Evolutionary conservation across 2,888 invertebrate species (phyloP), one percentile per base, ranked within the genome.

Genomic region (Mythimna pallens): DNA sequence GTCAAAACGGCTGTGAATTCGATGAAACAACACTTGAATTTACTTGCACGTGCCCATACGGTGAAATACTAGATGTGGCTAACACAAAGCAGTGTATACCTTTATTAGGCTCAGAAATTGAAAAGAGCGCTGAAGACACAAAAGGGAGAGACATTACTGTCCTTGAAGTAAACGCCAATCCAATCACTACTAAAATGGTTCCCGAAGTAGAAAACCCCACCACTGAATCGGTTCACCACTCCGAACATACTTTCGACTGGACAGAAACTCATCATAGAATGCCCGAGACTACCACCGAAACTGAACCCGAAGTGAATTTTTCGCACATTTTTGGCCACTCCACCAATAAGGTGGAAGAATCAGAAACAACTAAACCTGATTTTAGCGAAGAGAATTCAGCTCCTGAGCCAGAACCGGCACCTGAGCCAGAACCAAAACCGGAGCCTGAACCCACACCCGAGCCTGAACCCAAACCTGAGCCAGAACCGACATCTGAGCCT

Each of bases 1-100:
- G 98, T 88, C 97, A 97, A 81, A 96, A 97, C 82, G 95, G 93
- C 17, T 98, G 98, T 90, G 93, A 94, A 68, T 98, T 98, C 87
- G 97, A 98, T 90, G 97, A 97, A 86, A 88, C 89, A 2, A 92
- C 94, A 36, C 96, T 97, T 71, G 96, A 97, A 65, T 98, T 98
- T 88, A 92, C 92, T 47, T 98, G 98, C 89, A 95, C 92, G 5
- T 98, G 98, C 89, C 97, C 97, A 14, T 91, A 93, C 55, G 97
- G 97, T 47, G 92, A 94, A 88, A 94, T 95, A 20, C 77, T 93
- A 66, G 93, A 95, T 73, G 91, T 93, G 79, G 83, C 87, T 52
- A 92, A 94, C 71, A 90, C 92, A 88, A 97, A 94, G 86, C 94
- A 66, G 89, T 98, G 90, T 93, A 93, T 89, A 66, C 81, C 88